phyloP scores from a whole-genome alignment of 2,797 vertebrate genomes.

The Gallirallus australis region DNA sequence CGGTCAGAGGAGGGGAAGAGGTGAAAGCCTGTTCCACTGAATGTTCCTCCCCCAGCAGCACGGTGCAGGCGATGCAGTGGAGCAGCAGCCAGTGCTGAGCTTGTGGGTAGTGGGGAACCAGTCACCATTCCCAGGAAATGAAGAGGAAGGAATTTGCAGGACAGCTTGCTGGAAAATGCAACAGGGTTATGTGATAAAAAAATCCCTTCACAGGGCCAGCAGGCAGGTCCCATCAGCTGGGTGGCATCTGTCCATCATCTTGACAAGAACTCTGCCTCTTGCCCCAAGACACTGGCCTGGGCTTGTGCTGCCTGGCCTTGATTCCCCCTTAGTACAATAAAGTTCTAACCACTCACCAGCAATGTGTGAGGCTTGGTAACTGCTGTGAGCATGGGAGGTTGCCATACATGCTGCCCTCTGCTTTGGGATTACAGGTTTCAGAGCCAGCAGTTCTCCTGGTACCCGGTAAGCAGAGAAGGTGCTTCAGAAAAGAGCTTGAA shows the following conservation, averaged over 20 bases:
- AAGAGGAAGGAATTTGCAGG: not conserved
- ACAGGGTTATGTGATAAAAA: not conserved
- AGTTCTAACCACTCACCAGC: not conserved
- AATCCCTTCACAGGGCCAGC: accelerated
- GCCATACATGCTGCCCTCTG: not conserved
- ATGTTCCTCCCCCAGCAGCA: accelerated
- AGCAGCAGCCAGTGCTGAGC: accelerated
- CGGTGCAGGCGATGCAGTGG: not conserved
- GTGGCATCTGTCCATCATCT: not conserved
- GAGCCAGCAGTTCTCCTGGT: not conserved
- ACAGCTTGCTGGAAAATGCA: not conserved
- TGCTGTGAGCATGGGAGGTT: not conserved
- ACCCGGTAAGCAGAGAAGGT: not conserved
- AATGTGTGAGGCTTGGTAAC: not conserved
- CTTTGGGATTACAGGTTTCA: not conserved
- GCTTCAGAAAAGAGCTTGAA: not conserved
- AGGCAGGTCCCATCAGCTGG: not conserved
- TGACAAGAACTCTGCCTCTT: not conserved
- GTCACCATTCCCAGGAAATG: accelerated
- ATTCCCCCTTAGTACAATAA: accelerated
- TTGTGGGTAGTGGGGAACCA: accelerated
- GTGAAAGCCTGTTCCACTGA: not conserved
- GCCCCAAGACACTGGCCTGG: not conserved
- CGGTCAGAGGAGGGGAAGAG: not conserved
- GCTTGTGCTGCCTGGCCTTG: accelerated